These are phyloP conservation scores for Motacilla tschutschensis DNA, from an alignment of 2,113 vertebrate species.

Conservation along the genomic window DNA sequence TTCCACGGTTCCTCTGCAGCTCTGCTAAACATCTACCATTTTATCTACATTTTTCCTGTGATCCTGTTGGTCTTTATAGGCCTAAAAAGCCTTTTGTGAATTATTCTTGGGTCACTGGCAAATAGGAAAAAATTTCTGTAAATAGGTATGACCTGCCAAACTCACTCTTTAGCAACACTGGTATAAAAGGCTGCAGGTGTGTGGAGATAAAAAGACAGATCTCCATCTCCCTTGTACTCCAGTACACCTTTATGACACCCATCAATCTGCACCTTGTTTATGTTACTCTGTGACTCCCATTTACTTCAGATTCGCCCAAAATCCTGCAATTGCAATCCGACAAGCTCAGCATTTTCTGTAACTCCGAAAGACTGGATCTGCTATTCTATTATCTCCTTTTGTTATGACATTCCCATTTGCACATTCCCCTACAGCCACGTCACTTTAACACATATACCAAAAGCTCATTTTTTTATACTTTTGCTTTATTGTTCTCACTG, in stretches of 20 bases:
- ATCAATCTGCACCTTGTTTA: background rate
- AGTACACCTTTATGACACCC: background rate
- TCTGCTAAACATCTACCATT: background rate
- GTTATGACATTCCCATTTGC: background rate
- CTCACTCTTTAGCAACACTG: background rate
- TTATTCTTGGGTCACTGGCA: background rate
- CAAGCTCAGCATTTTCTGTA: background rate
- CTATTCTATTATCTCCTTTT: background rate
- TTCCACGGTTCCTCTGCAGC: background rate
- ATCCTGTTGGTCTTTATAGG: background rate
- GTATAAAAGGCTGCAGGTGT: background rate
- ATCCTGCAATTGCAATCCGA: background rate
- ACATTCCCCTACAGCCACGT: background rate
- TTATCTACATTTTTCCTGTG: background rate
- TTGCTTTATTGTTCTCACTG: background rate
- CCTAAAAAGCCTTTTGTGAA: background rate
- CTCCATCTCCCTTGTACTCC: background rate
- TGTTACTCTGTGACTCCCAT: background rate
- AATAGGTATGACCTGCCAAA: background rate
- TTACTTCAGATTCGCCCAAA: background rate
- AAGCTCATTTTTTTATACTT: background rate
- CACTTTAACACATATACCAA: background rate
- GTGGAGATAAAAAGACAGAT: background rate
- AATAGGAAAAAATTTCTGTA: background rate
- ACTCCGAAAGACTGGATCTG: background rate